Evolutionary conservation across 2,888 invertebrate genomes (phyloP).

Genomic region (Aethes cnicana): DNA sequence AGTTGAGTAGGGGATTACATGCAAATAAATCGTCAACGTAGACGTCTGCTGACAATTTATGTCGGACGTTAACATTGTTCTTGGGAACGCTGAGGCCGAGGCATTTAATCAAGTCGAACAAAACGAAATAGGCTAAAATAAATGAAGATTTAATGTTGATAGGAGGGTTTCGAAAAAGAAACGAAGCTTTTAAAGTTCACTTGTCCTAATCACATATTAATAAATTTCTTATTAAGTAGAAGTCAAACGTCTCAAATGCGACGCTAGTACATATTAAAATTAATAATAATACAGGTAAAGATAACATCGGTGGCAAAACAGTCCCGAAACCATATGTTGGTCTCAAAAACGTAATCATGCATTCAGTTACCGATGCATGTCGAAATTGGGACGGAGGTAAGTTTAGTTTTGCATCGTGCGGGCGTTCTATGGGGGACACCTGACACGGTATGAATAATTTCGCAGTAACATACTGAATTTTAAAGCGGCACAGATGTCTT

Average conservation of each 20-base stretch:
- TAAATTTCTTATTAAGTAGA: too few species aligned
- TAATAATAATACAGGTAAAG: too few species aligned
- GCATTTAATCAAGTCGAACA: constrained; percentile 7
- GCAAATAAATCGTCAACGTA: constrained; percentile 39
- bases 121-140: not conserved
- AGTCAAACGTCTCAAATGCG: too few species aligned
- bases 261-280: too few species aligned
- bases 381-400: constrained; percentile 39
- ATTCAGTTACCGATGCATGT: constrained; percentile 41
- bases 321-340: constrained; percentile 19
- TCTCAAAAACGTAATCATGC: constrained; percentile 29
- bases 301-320: constrained; percentile 2
- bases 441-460: constrained; percentile 74
- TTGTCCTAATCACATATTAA: not conserved
- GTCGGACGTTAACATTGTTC: constrained; percentile 32
- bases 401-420: constrained; percentile 53
- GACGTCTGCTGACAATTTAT: constrained; percentile 38
- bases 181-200: not conserved
- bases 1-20: constrained; percentile 29
- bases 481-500: constrained; percentile 64
- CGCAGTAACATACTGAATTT: constrained; percentile 67
- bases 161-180: too few species aligned
- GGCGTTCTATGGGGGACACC: constrained; percentile 60
- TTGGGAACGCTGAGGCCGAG: constrained; percentile 11
- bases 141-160: too few species aligned